Evolutionary conservation across 2,888 invertebrate species (phyloP), one percentile per base, ranked within the genome.

Genomic region (Neocrepidodera transversa): DNA sequence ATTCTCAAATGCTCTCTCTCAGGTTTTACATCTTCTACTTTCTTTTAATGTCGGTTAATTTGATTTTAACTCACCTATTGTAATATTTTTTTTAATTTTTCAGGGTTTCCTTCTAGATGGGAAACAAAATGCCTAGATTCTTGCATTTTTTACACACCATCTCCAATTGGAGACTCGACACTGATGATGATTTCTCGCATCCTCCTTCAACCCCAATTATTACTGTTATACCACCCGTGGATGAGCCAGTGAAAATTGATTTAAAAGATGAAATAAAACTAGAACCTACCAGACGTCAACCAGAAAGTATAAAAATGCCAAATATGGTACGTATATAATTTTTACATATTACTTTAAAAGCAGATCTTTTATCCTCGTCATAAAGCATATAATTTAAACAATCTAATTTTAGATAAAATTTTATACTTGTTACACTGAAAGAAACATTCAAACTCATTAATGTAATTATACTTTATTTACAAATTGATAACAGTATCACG

Each of bases 121-220:
- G 5, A 17, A n/a, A 13, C 32, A 50, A 35, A 16, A 77, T 78
- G 75, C 75, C 76, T 11, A 75, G 72, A 59, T 45, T 78, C 35
- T 52, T 70, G 5, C 68, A 75, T 56, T 61, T 76, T 18, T 58
- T 78, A 48, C 71, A 75, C 57, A 63, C 71, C 51, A 32, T 76
- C 13, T 64, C 73, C 55, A 69, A 71, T 7, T 77, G 77, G 77
- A 68, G 74, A 57, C 69, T 78, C 16, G 76, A 78, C 55, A 65
- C 70, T 1, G 73, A 74, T 32, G 63, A 52, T 47, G 20, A 55
- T 40, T 51, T 23, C 32, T 6, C 43, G 2, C 45, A 42, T 20
- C 32, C 57, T 7, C 67, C 70, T 7, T 70, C 76, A 18, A 79
- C 78, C n/a, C 79, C 79, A 0, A 74, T 79, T 13, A 77, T 78